A percentile compares a stretch with the other conserved stretches of the same genome.
phyloP scores from a whole-genome alignment of 2,888 invertebrate genomes.

The Perizoma flavofasciatum region DNA sequence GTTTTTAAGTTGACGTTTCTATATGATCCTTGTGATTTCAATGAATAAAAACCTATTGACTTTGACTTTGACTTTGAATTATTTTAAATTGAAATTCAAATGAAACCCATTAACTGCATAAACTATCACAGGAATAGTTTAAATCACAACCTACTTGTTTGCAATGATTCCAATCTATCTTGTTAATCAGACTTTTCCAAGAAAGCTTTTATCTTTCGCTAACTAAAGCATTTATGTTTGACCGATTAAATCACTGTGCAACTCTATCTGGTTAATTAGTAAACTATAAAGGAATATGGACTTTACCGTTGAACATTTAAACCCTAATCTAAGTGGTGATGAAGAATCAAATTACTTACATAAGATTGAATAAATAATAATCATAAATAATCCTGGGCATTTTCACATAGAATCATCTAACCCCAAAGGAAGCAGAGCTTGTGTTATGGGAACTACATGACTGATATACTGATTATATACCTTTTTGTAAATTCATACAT shows the following conservation, averaged over 20 bases:
- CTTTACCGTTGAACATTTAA: background rate
- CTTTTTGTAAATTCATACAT: no score
- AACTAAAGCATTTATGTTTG: constrained; percentile 30
- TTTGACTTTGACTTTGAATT: no score
- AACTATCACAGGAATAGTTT: constrained; percentile 12
- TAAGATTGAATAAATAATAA: background rate
- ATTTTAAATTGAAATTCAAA: constrained; percentile 4
- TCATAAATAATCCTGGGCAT: no score
- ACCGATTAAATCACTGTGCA: constrained; percentile 29
- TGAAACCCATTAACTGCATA: constrained; percentile 9
- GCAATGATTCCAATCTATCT: constrained; percentile 31
- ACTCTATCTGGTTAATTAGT: constrained; percentile 16
- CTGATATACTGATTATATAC: no score
- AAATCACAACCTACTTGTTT: constrained; percentile 12
- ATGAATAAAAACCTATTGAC: no score
- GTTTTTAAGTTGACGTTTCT: no score
- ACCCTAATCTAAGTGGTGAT: constrained; percentile 3
- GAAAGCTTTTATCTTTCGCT: constrained; percentile 39
- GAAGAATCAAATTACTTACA: background rate
- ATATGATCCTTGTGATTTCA: no score
- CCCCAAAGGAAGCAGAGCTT: no score
- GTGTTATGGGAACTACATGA: no score
- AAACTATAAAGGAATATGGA: constrained; percentile 10
- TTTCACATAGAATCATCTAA: no score
- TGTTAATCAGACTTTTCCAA: constrained; percentile 30